Base-by-base conservation (phyloP, 2,797 vertebrate genomes). In the Botia kubotai region DNA sequence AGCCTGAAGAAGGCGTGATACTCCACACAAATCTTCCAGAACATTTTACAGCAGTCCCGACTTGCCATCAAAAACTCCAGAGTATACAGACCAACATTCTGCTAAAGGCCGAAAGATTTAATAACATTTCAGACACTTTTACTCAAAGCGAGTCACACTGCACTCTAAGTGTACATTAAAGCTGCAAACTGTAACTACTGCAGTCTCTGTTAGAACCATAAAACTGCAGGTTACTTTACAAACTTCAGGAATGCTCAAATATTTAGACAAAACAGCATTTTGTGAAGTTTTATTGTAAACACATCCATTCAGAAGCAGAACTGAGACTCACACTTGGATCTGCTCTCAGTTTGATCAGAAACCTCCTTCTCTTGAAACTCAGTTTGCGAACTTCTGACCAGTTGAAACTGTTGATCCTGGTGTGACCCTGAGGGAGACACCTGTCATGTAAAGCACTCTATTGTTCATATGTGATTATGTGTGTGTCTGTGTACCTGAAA, bases 21-120 rank as follows among this genome's bases (percentile, higher is more conserved):
- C 75, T 99, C 98, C 17, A 99, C 97, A 81, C 97, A 98, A 90
- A 98, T 98, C 93, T 99, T 99, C 98, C 98, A 99, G 91, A 99
- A 99, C 77, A 97, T 92, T 92, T 99, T 99, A 91, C 98, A 99
- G 88, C 96, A 97, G 90, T 99, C 97, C 77, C 97, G 95, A 89
- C 95, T 98, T 85, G 91, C 94, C 98, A 99, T 99, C 70, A 97
- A 90, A 88, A 99, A 99, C 92, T 99, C 98, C 91, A 99, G 90
- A 0, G 96, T 98, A 87, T 98, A 97, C 89, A 98, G 97, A 92
- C 94, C 97, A 0, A 96, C 95, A 87, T 96, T 98, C 95, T 98
- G 88, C 87, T 88, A 72, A 73, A 85, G 58, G 57, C 6, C 6
- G 72, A 58, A 26, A 79, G 4, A 74, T 14, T 21, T 10, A 19